Base-by-base conservation (phyloP, 2,888 invertebrate species). In the Steinernema scapterisci region DNA sequence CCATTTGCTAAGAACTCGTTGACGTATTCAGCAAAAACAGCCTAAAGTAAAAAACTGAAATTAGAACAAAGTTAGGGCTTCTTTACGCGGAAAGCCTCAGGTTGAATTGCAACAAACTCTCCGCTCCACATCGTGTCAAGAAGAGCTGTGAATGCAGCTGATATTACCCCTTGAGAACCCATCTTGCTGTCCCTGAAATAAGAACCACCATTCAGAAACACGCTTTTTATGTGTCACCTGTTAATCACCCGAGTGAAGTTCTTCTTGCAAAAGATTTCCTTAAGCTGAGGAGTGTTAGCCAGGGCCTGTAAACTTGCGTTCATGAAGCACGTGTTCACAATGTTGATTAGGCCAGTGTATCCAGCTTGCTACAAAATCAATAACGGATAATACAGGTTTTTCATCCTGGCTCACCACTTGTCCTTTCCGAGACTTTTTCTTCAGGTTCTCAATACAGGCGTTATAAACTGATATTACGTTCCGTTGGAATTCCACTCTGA, bases 301-400 rank as follows among this genome's bases (percentile, higher is more conserved):
- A 86, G 78, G 7, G 85, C 85, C 80, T 86, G 81, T 9, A 99
- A 89, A 0, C 97, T 97, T 0, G 97, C 93, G 89, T 97, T 97
- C 95, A 99, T 95, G 88, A 97, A 99, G 89, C 97, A 99, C 0
- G 97, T 97, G 89, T 97, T 97, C 77, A 97, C 97, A 51, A 79
- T 27, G 63, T 83, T 83, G 51, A 71, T 21, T 0, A 82, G 72
- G 21, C 82, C 82, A n/a, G 73, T 73, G 52, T 44, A 73, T 7
- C 77, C 77, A 0, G 74, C 27, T 44, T 51, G 31, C 76, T 76
- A 45, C 27, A 76, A 56, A 16, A 19, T 6, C 19, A 46, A 16
- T 1, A 38, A 5, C 1, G 16, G 19, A 63, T 63, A 5, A 31
- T 27, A 31, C 7, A 25, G 6, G 7, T 31, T 27, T 27, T 19